These are phyloP conservation scores for Plutomurus gul DNA, from an alignment of 1,140 invertebrate species.

Conservation along the genomic window DNA sequence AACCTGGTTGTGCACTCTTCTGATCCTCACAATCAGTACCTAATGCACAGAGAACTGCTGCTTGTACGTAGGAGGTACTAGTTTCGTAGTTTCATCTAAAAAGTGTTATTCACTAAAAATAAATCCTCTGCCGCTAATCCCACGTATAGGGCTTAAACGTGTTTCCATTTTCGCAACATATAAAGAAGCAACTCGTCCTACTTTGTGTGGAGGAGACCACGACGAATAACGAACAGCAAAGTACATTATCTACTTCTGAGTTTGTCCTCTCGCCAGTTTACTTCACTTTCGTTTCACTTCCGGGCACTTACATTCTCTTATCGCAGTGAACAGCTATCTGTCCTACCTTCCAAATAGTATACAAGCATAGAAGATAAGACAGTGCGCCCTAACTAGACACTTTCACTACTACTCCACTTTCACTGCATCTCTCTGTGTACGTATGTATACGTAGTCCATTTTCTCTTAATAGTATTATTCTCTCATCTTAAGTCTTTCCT, in stretches of 20 bases:
- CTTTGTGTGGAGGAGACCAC: not conserved
- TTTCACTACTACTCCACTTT: not conserved
- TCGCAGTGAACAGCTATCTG: not conserved
- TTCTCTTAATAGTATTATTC: not conserved
- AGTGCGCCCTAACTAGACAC: not conserved
- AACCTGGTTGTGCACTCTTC: not conserved
- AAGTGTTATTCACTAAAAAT: constrained; percentile 18
- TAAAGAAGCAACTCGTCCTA: not conserved
- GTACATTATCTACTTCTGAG: constrained; percentile 18
- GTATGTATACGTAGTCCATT: not conserved
- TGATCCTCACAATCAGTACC: not conserved
- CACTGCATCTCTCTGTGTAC: not conserved
- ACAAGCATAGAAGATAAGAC: not conserved
- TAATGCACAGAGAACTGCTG: no score
- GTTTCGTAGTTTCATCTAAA: not conserved
- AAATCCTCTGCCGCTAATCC: constrained; percentile 19
- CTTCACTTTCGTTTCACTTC: constrained; percentile 21
- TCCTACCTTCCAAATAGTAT: no score
- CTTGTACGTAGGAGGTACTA: not conserved
- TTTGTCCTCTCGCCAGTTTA: constrained; percentile 19
- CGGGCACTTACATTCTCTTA: constrained; percentile 14
- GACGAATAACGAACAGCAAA: not conserved
- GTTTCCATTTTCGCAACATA: not conserved
- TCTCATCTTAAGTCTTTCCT: not conserved
- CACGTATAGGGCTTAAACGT: not conserved